Conservation (phyloP, 2,888 invertebrate species). For the Phragmatobia fuliginosa region DNA sequence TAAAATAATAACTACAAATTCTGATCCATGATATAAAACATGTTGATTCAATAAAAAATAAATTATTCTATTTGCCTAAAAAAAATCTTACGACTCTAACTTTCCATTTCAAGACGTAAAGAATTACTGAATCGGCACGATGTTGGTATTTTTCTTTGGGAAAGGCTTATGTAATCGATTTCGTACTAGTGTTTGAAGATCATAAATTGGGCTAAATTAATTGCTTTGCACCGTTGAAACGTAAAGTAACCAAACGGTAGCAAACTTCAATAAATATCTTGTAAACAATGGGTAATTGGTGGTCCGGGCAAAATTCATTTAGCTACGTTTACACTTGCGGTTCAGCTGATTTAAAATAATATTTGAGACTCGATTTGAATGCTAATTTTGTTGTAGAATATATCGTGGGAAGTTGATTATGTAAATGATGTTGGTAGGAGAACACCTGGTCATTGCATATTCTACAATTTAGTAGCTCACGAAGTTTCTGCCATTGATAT, state of each 20-base stretch:
- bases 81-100: not conserved
- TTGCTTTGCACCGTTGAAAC: constrained; percentile 7
- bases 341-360: constrained; percentile 60
- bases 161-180: constrained; percentile 23
- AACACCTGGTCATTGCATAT: constrained; percentile 43
- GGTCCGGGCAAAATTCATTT: constrained; percentile 60
- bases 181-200: constrained; percentile 1
- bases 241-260: constrained; percentile 59
- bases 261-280: constrained; percentile 71
- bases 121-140: not conserved
- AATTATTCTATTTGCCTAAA: not conserved
- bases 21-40: not conserved
- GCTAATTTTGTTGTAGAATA: constrained; percentile 68
- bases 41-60: not conserved
- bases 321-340: constrained; percentile 57
- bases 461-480: not conserved
- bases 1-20: not conserved
- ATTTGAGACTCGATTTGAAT: constrained; percentile 67
- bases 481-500: constrained; percentile 3
- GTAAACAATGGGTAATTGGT: constrained; percentile 70
- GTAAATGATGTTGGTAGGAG: constrained; percentile 49
- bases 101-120: not conserved
- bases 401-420: constrained; percentile 59
- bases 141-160: not conserved
- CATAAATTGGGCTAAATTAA: not conserved